These are phyloP conservation scores for Rattus rattus DNA, from an alignment of 2,113 vertebrate genomes.

Conservation along the genomic window DNA sequence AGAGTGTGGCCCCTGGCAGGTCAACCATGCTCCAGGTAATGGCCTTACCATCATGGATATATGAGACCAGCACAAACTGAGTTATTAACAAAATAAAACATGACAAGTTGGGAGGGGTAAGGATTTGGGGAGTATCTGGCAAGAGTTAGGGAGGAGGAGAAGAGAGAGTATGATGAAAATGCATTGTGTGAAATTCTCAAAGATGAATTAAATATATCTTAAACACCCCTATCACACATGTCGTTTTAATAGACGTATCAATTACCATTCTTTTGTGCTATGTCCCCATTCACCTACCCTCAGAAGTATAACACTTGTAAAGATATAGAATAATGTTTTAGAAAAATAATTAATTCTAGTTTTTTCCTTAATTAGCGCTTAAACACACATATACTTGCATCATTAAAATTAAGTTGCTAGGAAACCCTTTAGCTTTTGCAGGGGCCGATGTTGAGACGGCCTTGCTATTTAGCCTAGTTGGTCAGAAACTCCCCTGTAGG, in stretches of 20 bases:
- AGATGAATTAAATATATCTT: not conserved
- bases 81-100: not conserved
- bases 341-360: conserved; percentile 11
- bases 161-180: not conserved
- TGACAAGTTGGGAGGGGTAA: not conserved
- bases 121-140: not conserved
- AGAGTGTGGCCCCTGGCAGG: not conserved
- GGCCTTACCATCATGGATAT: not conserved
- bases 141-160: not conserved
- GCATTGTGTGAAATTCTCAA: not conserved
- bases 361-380: not conserved
- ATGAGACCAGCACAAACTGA: not conserved
- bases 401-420: not conserved
- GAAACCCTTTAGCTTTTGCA: not conserved
- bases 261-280: not conserved
- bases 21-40: not conserved
- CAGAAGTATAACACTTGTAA: not conserved
- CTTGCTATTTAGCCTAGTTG: not conserved
- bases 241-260: not conserved
- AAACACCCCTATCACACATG: not conserved
- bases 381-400: not conserved
- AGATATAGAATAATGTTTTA: not conserved
- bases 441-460: not conserved
- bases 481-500: not conserved
- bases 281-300: not conserved